These are phyloP conservation scores for Trichopoda pennipes DNA, from an alignment of 2,888 invertebrate genomes.

Conservation along the genomic window DNA sequence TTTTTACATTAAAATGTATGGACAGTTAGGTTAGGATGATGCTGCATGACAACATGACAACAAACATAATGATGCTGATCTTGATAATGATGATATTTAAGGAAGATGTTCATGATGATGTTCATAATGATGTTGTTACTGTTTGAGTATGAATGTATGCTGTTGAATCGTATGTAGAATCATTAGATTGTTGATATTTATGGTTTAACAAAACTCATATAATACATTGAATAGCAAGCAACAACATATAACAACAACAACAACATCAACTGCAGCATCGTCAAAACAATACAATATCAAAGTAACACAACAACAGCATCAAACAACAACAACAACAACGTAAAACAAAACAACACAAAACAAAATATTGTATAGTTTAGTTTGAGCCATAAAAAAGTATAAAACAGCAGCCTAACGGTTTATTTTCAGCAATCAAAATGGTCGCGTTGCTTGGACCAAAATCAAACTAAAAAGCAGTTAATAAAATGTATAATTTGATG, in stretches of 20 bases:
- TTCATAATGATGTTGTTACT: slow-evolving; percentile 15
- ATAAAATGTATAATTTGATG: slow-evolving; percentile 3
- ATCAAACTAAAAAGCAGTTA: not conserved
- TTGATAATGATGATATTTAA: slow-evolving; percentile 62
- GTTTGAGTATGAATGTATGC: not conserved
- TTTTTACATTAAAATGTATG: slow-evolving; percentile 1
- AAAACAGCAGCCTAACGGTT: slow-evolving; percentile 67
- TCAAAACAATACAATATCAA: slow-evolving; percentile 45
- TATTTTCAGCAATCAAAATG: slow-evolving; percentile 52
- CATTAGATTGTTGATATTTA: slow-evolving; percentile 67
- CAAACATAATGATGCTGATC: slow-evolving; percentile 56
- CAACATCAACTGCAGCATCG: slow-evolving; percentile 12
- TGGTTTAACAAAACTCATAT: slow-evolving; percentile 62
- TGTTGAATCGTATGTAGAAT: slow-evolving; percentile 53
- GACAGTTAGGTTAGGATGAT: slow-evolving; percentile 57
- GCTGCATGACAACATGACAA: slow-evolving; percentile 28
- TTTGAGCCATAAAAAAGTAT: slow-evolving; percentile 45
- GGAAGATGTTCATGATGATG: slow-evolving; percentile 53
- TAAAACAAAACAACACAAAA: not conserved
- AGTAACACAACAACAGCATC: slow-evolving; percentile 19
- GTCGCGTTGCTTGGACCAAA: slow-evolving; percentile 20
- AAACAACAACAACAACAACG: slow-evolving; percentile 18
- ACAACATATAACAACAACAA: slow-evolving; percentile 13
- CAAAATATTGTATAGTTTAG: not conserved
- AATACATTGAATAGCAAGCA: slow-evolving; percentile 39